Evolutionary conservation across 2,888 invertebrate species (phyloP).

Genomic region (Lysandra bellargus): DNA sequence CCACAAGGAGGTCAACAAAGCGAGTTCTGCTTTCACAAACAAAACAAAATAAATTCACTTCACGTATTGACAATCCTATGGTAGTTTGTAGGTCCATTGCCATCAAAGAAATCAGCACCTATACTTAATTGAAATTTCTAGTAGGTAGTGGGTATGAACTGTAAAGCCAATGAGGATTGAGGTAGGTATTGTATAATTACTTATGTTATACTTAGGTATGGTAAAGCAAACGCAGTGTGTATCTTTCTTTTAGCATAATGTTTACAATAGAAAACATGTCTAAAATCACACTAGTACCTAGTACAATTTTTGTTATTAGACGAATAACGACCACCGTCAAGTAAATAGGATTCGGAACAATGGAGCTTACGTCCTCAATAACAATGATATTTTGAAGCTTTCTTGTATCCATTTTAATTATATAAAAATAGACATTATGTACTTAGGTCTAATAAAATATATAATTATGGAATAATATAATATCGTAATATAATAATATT

Average conservation of each 20-base stretch:
- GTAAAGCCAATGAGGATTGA: background rate
- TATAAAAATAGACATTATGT: too few relatives aligned
- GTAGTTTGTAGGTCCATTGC: slow-evolving; percentile 66
- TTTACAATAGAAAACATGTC: background rate
- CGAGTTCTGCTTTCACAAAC: slow-evolving; percentile 79
- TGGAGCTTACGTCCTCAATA: too few relatives aligned
- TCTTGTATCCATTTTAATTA: too few relatives aligned
- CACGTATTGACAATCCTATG: slow-evolving; percentile 80
- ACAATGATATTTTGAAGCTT: too few relatives aligned
- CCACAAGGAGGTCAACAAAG: slow-evolving; percentile 74
- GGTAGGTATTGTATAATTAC: background rate
- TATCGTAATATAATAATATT: too few relatives aligned
- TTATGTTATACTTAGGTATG: background rate
- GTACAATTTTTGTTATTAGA: too few relatives aligned
- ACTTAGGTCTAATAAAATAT: too few relatives aligned
- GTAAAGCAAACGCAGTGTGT: background rate
- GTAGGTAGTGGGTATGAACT: background rate
- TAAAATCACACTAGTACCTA: background rate
- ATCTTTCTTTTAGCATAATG: background rate
- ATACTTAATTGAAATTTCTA: slow-evolving; percentile 62
- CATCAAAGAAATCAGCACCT: slow-evolving; percentile 72
- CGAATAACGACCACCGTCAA: too few relatives aligned
- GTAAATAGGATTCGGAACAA: too few relatives aligned
- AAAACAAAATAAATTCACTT: slow-evolving; percentile 79
- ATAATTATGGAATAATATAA: too few relatives aligned